Evolutionary conservation across 2,113 vertebrate genomes (phyloP).

Genomic region (Pygoscelis adeliae): DNA sequence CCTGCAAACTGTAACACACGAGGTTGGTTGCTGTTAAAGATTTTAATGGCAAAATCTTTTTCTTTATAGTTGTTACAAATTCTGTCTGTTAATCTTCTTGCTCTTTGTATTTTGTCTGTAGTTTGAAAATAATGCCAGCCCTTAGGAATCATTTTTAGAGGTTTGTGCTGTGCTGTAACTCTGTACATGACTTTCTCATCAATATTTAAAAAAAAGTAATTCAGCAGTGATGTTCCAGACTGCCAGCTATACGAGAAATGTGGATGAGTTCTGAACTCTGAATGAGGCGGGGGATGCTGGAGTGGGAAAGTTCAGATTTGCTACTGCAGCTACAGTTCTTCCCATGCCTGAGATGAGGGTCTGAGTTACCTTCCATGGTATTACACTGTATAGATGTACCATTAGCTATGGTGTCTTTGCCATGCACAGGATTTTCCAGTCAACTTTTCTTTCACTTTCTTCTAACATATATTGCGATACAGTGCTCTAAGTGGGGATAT

Average conservation of each 20-base stretch:
- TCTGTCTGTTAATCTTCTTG: not conserved
- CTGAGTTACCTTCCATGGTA: not conserved
- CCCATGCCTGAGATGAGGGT: too few relatives aligned
- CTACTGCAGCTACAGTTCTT: not conserved
- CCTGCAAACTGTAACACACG: not conserved
- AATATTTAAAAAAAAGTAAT: not conserved
- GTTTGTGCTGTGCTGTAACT: not conserved
- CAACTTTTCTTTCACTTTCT: not conserved
- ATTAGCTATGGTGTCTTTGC: not conserved
- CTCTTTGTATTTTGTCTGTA: not conserved
- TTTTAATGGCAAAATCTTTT: not conserved
- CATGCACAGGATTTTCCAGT: not conserved
- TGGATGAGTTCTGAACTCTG: not conserved
- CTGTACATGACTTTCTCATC: not conserved
- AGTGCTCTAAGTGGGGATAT: not conserved
- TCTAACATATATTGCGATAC: not conserved
- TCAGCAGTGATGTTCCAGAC: not conserved
- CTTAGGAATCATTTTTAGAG: not conserved
- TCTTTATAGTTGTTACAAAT: not conserved
- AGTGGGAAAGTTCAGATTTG: not conserved
- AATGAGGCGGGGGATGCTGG: not conserved
- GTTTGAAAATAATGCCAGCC: not conserved
- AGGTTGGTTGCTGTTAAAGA: not conserved
- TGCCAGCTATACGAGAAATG: rapidly evolving
- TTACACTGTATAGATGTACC: too few relatives aligned